A percentile compares a stretch with the other conserved stretches of the same genome.
These are phyloP conservation scores for Microctonus brassicae DNA, from an alignment of 2,888 invertebrate genomes.

Conservation along the genomic window DNA sequence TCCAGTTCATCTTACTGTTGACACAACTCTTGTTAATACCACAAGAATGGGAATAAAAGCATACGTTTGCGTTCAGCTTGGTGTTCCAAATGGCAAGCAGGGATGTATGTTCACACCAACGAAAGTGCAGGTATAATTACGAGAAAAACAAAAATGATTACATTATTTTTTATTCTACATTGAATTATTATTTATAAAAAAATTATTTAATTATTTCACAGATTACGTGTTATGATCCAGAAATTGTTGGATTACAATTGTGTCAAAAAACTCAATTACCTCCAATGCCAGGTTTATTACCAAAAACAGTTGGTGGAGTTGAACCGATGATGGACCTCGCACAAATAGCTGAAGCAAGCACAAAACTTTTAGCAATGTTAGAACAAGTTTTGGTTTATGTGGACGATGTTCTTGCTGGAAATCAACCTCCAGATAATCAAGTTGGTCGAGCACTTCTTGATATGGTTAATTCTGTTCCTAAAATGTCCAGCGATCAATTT, in stretches of 20 bases:
- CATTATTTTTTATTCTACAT: neutral
- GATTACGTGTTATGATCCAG: slow-evolving; percentile 91
- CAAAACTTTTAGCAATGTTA: slow-evolving; percentile 81
- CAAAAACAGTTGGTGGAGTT: slow-evolving; percentile 74
- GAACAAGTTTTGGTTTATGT: slow-evolving; percentile 88
- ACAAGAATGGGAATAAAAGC: slow-evolving; percentile 92
- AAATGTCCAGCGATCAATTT: slow-evolving; percentile 90
- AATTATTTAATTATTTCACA: slow-evolving; percentile 37
- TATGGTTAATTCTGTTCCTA: slow-evolving; percentile 91
- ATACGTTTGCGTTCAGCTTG: slow-evolving; percentile 92
- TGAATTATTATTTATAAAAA: neutral
- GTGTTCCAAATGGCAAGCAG: slow-evolving; percentile 92
- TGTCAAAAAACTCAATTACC: slow-evolving; percentile 81
- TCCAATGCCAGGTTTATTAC: slow-evolving; percentile 59
- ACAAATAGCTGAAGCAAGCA: slow-evolving; percentile 89
- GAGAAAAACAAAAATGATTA: neutral
- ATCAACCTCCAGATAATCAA: slow-evolving; percentile 81
- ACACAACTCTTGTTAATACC: slow-evolving; percentile 88
- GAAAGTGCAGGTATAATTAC: slow-evolving; percentile 77
- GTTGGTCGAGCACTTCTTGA: slow-evolving; percentile 92
- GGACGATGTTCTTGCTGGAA: slow-evolving; percentile 90
- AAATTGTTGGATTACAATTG: slow-evolving; percentile 84
- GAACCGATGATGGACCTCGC: slow-evolving; percentile 81
- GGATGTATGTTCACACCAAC: slow-evolving; percentile 98
- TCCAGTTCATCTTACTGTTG: slow-evolving; percentile 95